A percentile compares a stretch with the other conserved stretches of the same genome.
These are phyloP conservation scores for Dasyurus viverrinus DNA, from an alignment of 2,113 vertebrate species.

Conservation along the genomic window DNA sequence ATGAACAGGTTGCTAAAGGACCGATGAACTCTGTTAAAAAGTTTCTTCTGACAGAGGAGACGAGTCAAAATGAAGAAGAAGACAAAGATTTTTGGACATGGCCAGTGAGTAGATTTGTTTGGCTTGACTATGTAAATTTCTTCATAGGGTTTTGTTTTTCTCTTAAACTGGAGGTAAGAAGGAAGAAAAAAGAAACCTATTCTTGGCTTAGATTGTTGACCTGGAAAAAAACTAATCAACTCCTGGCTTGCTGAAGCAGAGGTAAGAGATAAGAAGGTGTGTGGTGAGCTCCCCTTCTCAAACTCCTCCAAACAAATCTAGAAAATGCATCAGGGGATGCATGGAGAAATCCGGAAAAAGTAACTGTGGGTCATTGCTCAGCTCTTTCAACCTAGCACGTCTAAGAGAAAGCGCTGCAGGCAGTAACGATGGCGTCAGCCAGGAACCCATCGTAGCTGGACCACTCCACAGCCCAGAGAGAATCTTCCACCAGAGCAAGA, in stretches of 20 bases:
- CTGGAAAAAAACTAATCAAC: not conserved
- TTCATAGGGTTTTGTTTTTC: not conserved
- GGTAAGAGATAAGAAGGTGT: not conserved
- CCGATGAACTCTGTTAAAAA: not conserved
- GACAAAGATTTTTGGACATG: not conserved
- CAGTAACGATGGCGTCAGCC: not conserved
- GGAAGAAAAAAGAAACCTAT: not conserved
- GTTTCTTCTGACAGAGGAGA: not conserved
- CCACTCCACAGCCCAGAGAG: not conserved
- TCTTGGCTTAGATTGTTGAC: too few species aligned
- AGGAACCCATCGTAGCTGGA: not conserved
- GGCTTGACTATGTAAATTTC: not conserved
- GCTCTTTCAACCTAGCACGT: not conserved
- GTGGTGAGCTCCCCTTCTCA: not conserved
- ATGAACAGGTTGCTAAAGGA: not conserved
- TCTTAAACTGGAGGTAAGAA: not conserved
- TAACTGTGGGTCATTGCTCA: not conserved
- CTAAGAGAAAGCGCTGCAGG: not conserved
- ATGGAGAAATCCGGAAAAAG: not conserved
- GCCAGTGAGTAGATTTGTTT: not conserved
- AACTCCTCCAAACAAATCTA: not conserved
- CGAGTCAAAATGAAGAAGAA: not conserved
- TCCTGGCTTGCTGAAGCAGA: not conserved
- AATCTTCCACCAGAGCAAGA: not conserved
- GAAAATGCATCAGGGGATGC: not conserved